These are phyloP conservation scores for Trogon melanurus DNA, from an alignment of 2,113 vertebrate genomes.

Conservation along the genomic window DNA sequence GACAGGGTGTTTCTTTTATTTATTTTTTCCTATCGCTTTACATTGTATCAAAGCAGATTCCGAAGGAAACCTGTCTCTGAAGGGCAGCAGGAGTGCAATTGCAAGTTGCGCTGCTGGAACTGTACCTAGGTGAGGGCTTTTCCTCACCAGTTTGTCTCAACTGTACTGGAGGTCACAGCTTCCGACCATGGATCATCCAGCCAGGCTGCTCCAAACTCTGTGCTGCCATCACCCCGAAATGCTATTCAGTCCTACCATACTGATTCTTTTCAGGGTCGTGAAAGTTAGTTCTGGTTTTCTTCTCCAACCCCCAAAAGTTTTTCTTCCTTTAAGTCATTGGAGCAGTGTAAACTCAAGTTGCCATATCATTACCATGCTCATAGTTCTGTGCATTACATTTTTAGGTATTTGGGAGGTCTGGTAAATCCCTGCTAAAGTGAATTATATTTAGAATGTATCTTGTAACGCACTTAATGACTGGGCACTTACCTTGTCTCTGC, in stretches of 20 bases:
- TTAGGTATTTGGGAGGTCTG: neutral
- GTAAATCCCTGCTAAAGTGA: slow-evolving; percentile 6
- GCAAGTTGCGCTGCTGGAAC: neutral
- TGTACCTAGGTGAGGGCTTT: neutral
- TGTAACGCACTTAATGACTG: neutral
- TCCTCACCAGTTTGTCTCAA: neutral
- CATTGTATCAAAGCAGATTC: neutral
- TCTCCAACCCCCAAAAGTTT: neutral
- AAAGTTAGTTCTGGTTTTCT: neutral
- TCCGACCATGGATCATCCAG: neutral
- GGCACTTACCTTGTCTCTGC: slow-evolving; percentile 14
- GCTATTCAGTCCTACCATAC: neutral
- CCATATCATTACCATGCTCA: neutral
- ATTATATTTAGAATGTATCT: slow-evolving; percentile 54
- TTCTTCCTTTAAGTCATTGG: neutral
- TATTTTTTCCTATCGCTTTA: neutral
- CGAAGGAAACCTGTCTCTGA: neutral
- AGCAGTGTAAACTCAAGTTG: neutral
- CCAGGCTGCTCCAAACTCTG: neutral
- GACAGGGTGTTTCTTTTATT: neutral
- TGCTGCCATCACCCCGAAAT: neutral
- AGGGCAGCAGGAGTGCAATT: neutral
- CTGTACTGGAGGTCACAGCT: neutral
- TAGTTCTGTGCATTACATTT: neutral
- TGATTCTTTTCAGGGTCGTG: neutral